Conservation (phyloP, 2,113 vertebrate genomes). For the Dermatemys mawii region DNA sequence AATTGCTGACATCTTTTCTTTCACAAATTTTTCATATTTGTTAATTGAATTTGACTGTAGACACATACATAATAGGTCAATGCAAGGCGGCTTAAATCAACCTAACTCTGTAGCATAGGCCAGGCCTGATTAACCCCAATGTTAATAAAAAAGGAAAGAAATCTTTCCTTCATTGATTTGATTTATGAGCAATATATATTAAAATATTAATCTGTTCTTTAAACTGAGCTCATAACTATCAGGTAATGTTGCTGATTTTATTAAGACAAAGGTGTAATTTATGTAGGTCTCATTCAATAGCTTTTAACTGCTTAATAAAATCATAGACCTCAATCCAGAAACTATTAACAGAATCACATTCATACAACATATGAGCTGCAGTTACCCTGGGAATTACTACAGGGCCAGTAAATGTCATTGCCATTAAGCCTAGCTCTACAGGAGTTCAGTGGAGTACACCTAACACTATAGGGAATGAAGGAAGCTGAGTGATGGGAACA, state of each 20-base stretch:
- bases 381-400: background rate
- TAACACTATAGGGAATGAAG: background rate
- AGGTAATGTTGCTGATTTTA: background rate
- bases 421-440: background rate
- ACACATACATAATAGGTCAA: background rate
- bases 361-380: rapidly evolving
- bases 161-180: background rate
- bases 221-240: background rate
- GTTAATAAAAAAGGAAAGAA: background rate
- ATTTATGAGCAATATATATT: background rate
- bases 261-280: background rate
- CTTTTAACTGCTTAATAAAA: background rate
- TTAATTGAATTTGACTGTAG: background rate
- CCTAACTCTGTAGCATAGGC: background rate
- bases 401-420: background rate
- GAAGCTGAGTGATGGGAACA: slow-evolving; percentile 31
- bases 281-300: background rate
- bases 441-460: background rate
- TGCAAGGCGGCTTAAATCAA: background rate
- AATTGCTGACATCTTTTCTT: background rate
- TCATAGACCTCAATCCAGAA: background rate
- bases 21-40: background rate
- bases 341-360: background rate
- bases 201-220: background rate
- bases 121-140: background rate